Conservation (phyloP, 1,140 invertebrate species). For the Octopus sinensis region DNA sequence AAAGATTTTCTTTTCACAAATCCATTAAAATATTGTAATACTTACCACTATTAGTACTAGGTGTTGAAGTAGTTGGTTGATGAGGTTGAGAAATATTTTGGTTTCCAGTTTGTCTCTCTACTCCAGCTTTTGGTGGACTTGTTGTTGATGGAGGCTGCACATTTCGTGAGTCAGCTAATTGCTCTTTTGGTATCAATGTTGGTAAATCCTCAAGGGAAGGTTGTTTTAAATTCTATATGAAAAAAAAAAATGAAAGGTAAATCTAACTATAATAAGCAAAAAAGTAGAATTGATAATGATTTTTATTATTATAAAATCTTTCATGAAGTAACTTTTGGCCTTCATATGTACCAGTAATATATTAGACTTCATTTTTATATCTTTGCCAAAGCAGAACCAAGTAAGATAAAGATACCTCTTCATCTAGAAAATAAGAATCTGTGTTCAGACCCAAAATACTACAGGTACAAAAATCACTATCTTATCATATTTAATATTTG, state of each 20-base stretch:
- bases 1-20: too few relatives aligned
- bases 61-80: neutral
- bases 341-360: too few relatives aligned
- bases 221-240: conserved; percentile 17
- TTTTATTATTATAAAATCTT: too few relatives aligned
- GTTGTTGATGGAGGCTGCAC: neutral
- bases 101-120: conserved; percentile 1
- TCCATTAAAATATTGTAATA: neutral
- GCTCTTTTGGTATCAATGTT: conserved; percentile 26
- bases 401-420: too few relatives aligned
- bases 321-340: too few relatives aligned
- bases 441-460: too few relatives aligned
- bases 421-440: too few relatives aligned
- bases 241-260: conserved; percentile 11
- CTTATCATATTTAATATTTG: too few relatives aligned
- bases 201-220: conserved; percentile 20
- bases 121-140: neutral
- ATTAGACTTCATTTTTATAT: too few relatives aligned
- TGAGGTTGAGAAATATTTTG: neutral
- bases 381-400: too few relatives aligned
- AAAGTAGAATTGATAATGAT: too few relatives aligned
- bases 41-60: neutral
- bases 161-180: conserved; percentile 13
- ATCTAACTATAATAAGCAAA: neutral
- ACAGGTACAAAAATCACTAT: too few relatives aligned